Conservation (phyloP, 2,113 vertebrate species). For the Uria aalge region DNA sequence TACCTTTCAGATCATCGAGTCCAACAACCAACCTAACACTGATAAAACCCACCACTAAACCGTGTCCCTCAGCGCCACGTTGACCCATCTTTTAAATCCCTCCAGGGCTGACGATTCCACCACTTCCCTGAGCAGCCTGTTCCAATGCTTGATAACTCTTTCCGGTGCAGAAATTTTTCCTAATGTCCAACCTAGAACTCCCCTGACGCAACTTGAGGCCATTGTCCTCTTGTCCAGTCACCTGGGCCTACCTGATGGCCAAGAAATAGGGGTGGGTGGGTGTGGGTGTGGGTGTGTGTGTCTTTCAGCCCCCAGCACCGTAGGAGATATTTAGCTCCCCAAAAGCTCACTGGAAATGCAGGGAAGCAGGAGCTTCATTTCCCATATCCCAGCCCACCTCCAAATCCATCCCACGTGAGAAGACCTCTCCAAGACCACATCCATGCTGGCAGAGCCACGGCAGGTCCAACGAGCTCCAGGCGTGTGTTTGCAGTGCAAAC, state of each 20-base stretch:
- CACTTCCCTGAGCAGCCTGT: too few relatives aligned
- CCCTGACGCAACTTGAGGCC: background rate
- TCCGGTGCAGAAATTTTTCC: background rate
- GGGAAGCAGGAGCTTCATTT: background rate
- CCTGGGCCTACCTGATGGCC: rapidly evolving
- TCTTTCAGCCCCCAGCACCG: background rate
- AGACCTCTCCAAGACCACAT: background rate
- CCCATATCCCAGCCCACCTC: background rate
- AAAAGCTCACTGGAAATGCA: background rate
- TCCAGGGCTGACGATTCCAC: background rate
- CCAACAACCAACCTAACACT: background rate
- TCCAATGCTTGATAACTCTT: background rate
- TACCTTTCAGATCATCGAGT: background rate
- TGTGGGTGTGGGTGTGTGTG: too few relatives aligned
- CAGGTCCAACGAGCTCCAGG: background rate
- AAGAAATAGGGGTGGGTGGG: too few relatives aligned
- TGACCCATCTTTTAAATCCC: background rate
- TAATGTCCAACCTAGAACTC: background rate
- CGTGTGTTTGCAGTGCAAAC: background rate
- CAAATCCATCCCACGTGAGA: background rate
- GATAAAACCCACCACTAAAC: background rate
- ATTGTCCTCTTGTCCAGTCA: background rate
- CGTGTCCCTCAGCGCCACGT: background rate
- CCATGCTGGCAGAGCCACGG: background rate
- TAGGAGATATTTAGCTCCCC: background rate